Evolutionary conservation across 2,113 vertebrate species (phyloP).

Genomic region (Peromyscus californicus): DNA sequence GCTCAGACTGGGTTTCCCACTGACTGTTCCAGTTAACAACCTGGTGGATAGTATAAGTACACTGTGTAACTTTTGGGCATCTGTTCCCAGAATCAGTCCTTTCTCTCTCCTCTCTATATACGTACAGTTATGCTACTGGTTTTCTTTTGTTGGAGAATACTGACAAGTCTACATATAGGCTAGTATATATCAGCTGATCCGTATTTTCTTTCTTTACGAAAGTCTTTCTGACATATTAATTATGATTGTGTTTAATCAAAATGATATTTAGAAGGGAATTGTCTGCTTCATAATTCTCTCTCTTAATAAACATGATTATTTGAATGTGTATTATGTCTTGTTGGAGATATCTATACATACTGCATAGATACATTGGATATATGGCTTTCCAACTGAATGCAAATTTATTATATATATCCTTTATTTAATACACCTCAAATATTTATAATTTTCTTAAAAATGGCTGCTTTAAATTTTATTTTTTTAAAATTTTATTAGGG

Average conservation of each 20-base stretch:
- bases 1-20: not conserved
- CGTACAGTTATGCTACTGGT: not conserved
- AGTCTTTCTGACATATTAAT: not conserved
- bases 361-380: not conserved
- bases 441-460: conserved; percentile 3
- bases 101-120: not conserved
- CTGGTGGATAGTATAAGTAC: not conserved
- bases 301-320: not conserved
- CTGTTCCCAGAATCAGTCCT: not conserved
- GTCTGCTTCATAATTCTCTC: not conserved
- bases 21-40: not conserved
- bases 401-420: conserved; percentile 14
- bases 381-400: not conserved
- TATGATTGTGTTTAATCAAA: not conserved
- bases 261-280: not conserved
- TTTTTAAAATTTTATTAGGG: not conserved
- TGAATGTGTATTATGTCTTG: not conserved
- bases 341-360: not conserved
- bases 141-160: not conserved
- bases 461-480: not conserved
- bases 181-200: not conserved
- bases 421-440: not conserved
- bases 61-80: not conserved
- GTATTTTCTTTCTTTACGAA: not conserved
- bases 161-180: not conserved